A percentile compares a stretch with the other conserved stretches of the same genome.
Evolutionary conservation across 2,888 invertebrate species (phyloP).

Genomic region (Drosophila niveifrons): DNA sequence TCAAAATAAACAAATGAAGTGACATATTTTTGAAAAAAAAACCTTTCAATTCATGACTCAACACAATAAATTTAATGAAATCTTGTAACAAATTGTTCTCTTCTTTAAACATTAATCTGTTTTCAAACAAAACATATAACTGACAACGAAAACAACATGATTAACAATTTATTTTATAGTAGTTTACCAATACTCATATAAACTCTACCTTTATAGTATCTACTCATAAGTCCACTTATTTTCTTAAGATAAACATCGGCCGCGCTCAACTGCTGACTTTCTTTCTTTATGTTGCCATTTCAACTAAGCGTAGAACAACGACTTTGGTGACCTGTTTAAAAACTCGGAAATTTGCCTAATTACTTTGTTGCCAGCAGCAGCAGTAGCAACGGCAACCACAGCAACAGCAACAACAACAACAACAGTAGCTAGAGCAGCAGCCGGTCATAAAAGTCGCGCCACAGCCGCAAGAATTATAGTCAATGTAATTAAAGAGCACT

Average conservation of each 20-base stretch:
- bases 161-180: background rate
- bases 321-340: conserved; percentile 74
- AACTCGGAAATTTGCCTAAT: conserved; percentile 82
- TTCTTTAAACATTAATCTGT: too few species aligned
- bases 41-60: too few species aligned
- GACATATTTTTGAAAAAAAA: too few species aligned
- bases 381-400: conserved; percentile 30
- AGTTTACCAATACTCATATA: background rate
- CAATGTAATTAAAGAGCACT: conserved; percentile 83
- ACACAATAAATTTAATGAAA: too few species aligned
- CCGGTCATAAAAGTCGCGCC: conserved; percentile 78
- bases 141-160: too few species aligned
- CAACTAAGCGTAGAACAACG: conserved; percentile 18
- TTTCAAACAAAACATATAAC: too few species aligned
- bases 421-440: conserved; percentile 34
- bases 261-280: conserved; percentile 7
- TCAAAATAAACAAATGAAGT: too few species aligned
- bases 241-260: background rate
- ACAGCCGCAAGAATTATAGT: conserved; percentile 81
- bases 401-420: conserved; percentile 20
- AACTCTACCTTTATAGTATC: background rate
- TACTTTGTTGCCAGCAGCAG: conserved; percentile 74
- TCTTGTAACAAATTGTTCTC: too few species aligned
- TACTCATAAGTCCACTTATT: background rate
- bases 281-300: conserved; percentile 21